phyloP scores from a whole-genome alignment of 2,113 vertebrate genomes.

The Marcusenius ussheri region DNA sequence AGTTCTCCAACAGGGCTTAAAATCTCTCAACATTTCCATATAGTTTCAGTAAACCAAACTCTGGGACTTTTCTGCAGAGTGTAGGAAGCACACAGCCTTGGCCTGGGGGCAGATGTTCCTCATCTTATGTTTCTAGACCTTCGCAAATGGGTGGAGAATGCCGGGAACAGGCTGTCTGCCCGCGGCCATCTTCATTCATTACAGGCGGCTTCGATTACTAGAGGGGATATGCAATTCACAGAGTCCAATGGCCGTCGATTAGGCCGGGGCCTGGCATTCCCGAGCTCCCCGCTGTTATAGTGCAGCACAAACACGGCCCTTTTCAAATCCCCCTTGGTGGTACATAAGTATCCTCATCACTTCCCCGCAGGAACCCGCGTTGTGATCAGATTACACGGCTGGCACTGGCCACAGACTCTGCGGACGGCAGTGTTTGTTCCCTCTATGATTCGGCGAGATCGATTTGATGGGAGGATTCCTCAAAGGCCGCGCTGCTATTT shows the following conservation, averaged over 20 bases:
- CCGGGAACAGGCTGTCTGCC: background rate
- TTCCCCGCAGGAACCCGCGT: background rate
- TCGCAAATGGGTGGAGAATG: background rate
- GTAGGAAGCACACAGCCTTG: background rate
- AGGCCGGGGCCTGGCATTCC: background rate
- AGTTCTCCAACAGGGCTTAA: background rate
- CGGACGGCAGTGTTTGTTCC: background rate
- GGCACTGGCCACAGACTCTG: background rate
- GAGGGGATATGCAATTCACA: background rate
- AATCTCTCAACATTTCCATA: background rate
- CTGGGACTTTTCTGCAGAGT: background rate
- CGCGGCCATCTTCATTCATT: constrained; percentile 1
- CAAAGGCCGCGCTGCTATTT: background rate
- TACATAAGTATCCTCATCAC: background rate
- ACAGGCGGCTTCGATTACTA: background rate
- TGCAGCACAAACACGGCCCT: background rate
- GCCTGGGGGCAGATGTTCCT: background rate
- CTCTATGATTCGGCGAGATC: background rate
- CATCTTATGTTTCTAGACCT: background rate
- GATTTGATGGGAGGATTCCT: background rate
- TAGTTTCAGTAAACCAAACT: background rate
- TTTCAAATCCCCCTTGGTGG: constrained; percentile 9
- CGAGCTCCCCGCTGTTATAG: background rate
- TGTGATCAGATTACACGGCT: too few relatives aligned
- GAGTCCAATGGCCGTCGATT: background rate